A percentile compares a stretch with the other conserved stretches of the same genome.
Evolutionary conservation across 2,797 vertebrate genomes (phyloP).

Genomic region (Thamnophis elegans): DNA sequence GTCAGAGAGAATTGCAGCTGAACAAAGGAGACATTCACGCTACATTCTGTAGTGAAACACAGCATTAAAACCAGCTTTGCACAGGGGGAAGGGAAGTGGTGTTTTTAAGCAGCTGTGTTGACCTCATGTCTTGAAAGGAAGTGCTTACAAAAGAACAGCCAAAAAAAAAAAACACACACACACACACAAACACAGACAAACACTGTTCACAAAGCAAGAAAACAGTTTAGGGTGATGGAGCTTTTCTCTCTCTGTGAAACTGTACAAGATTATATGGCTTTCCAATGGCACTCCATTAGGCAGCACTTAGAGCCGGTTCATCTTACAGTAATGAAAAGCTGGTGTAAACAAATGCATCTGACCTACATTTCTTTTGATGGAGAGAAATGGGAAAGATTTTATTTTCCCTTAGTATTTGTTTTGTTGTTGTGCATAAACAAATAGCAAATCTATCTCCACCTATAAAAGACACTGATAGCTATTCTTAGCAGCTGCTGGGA

Average conservation of each 20-base stretch:
- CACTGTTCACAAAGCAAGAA: slow-evolving; percentile 11
- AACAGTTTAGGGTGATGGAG: neutral
- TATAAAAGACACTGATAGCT: neutral
- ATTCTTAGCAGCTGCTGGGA: neutral
- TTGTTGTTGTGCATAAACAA: slow-evolving; percentile 4
- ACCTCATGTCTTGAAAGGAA: slow-evolving; percentile 25
- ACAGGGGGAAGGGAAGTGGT: neutral
- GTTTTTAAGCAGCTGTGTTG: slow-evolving; percentile 6
- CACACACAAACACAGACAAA: too few relatives aligned
- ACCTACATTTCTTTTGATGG: slow-evolving; percentile 10
- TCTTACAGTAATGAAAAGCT: neutral
- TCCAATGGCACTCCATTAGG: neutral
- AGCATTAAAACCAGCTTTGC: slow-evolving; percentile 23
- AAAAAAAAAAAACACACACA: neutral
- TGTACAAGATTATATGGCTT: slow-evolving; percentile 6
- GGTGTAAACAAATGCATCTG: slow-evolving; percentile 1
- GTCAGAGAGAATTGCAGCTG: slow-evolving; percentile 17
- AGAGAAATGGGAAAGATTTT: slow-evolving; percentile 38
- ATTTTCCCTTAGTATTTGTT: slow-evolving; percentile 42
- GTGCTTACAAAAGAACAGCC: slow-evolving; percentile 10
- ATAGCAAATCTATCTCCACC: neutral
- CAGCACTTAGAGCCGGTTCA: neutral
- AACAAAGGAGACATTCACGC: slow-evolving; percentile 36
- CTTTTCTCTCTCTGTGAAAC: neutral
- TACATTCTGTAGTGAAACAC: slow-evolving; percentile 10